Percentiles rank a stretch among this genome's conserved stretches.
These are phyloP conservation scores for Gallinago paraguaiae DNA, from an alignment of 2,113 vertebrate species.

Conservation along the genomic window DNA sequence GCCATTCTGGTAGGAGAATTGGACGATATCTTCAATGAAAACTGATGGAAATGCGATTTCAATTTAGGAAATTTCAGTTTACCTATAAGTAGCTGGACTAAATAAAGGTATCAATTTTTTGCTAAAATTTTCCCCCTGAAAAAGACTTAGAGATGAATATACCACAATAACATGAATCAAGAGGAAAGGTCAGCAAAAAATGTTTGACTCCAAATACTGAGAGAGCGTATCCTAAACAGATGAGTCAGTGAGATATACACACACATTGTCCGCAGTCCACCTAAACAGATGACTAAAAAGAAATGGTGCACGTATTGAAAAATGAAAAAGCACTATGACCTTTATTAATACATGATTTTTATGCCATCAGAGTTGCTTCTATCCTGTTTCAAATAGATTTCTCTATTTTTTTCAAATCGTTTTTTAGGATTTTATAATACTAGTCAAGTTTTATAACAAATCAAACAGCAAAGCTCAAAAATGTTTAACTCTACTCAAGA, in stretches of 20 bases:
- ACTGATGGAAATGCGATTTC: background rate
- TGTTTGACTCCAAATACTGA: background rate
- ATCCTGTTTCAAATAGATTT: background rate
- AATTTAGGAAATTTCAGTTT: background rate
- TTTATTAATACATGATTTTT: background rate
- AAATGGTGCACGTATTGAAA: background rate
- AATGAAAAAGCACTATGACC: background rate
- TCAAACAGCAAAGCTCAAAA: background rate
- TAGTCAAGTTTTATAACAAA: background rate
- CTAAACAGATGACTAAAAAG: background rate
- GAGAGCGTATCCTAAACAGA: background rate
- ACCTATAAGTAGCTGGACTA: background rate
- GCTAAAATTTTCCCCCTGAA: background rate
- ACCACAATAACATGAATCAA: background rate
- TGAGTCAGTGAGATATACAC: background rate
- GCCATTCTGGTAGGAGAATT: background rate
- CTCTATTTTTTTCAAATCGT: background rate
- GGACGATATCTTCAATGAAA: background rate
- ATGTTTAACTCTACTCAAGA: background rate
- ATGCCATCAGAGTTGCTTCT: background rate
- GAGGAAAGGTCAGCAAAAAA: background rate
- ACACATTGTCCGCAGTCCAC: background rate
- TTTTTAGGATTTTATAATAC: background rate
- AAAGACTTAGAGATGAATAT: background rate
- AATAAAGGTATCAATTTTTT: background rate